Base-by-base conservation (phyloP, 2,113 vertebrate genomes). In the Hucho hucho region DNA sequence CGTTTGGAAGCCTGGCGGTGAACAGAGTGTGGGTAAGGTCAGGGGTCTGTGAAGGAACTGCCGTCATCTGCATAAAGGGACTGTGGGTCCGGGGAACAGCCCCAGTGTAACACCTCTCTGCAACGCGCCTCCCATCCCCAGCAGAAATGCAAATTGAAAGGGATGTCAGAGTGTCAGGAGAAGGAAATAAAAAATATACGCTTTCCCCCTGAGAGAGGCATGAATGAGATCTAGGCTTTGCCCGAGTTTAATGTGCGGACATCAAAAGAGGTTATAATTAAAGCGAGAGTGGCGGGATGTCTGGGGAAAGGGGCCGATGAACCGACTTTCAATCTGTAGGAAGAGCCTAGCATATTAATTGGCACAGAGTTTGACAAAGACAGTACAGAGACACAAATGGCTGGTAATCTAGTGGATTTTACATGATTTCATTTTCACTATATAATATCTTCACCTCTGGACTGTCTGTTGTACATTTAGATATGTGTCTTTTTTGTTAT, bases 221-320 rank as follows among this genome's bases (percentile, higher is more conserved):
- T 13, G 47, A 3, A 63, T 80, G 73, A 80, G 76, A 81, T 61
- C 12, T 56, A 22, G 70, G 53, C 75, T 73, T 77, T 77, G 81
- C 37, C 76, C 75, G 65, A 77, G 64, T 81, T 75, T 14, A 56
- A 20, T 56, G 16, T 56, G 53, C 0, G 73, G n/a, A 46, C 80
- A 87, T 89, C 78, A 86, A 83, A 85, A 78, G 69, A 88, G 76
- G 80, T 84, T 87, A 86, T 79, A 87, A 87, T 88, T 86, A 84
- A 80, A 69, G 58, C 74, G 28, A 66, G 9, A 77, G 77, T 72
- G 81, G 64, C 12, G 80, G 85, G 84, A 78, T 59, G 13, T 80
- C 69, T 71, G 74, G 46, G 69, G 72, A 65, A 70, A 84, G 79
- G 79, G 77, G 77, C 70, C 74, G 83, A 82, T 83, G 81, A 78